Evolutionary conservation across 2,113 vertebrate genomes (phyloP), one percentile per base, ranked within the genome.

Genomic region (Catharus minimus): DNA sequence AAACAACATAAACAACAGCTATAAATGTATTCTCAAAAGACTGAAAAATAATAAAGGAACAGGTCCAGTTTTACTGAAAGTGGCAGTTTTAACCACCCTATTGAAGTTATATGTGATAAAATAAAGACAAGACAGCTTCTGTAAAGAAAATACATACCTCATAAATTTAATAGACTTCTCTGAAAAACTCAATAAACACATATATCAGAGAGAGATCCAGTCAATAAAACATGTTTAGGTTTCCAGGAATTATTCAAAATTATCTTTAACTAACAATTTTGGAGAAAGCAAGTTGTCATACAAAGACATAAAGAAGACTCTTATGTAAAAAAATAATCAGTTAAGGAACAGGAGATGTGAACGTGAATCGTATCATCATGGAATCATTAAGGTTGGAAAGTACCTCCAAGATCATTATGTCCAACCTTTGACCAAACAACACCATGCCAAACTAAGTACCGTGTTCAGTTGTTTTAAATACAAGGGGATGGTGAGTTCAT

Each of bases 1-100:
- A 89, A 93, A 41, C 26, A 93, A 72, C 20, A 78, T 69, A 55
- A 82, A 84, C 44, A 69, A 76, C 52, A 95, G 23, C n/a, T 83
- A 78, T 38, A 95, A 75, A 84, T 52, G 27, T 66, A 76, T 82
- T 73, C 36, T 83, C 41, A 71, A 33, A 8, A 73, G 46, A 68
- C 11, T 52, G 23, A 22, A 66, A 74, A 49, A 41, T 32, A 67
- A 61, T 38, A 50, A 89, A 47, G 60, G 41, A 33, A 41, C 5
- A 62, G 19, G 32, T 81, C 14, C 41, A 58, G 17, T 75, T 79
- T 75, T 76, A 87, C 15, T 61, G 41, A 43, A 82, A 72, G 28
- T 66, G 43, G n/a, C 32, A n/a, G 17, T 55, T 92, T 75, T 47
- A 60, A 82, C 56, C 26, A 85, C 5, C 5, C 9, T 49, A 6